Conservation (phyloP, 2,888 invertebrate species). For the Slavum lentiscoides region DNA sequence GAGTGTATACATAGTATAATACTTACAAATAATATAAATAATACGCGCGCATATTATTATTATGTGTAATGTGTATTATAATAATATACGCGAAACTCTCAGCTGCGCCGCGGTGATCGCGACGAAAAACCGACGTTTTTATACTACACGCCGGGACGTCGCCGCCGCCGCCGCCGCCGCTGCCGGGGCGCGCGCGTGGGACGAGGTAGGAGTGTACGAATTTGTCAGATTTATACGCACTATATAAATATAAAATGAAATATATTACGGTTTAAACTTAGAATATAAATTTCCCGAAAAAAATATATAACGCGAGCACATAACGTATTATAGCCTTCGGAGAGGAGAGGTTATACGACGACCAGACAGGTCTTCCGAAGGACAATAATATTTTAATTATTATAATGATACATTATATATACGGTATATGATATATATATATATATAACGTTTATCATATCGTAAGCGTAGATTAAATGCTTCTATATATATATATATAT, state of each 20-base stretch:
- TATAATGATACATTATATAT: background rate
- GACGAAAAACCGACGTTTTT: too few species aligned
- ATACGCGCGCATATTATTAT: too few species aligned
- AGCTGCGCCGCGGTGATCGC: too few species aligned
- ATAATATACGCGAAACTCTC: too few species aligned
- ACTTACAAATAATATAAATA: too few species aligned
- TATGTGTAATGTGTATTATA: too few species aligned
- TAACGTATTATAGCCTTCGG: constrained; percentile 21
- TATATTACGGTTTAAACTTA: background rate
- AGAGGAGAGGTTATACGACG: constrained; percentile 15
- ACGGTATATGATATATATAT: too few species aligned
- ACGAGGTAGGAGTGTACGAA: background rate
- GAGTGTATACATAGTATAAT: too few species aligned
- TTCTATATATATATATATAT: background rate
- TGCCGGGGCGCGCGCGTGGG: too few species aligned
- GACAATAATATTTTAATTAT: constrained; percentile 37
- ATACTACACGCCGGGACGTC: too few species aligned
- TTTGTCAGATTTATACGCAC: constrained; percentile 30
- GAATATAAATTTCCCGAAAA: background rate
- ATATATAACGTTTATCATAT: constrained; percentile 2
- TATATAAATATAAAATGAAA: background rate
- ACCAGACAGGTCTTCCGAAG: constrained; percentile 28
- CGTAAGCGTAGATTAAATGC: background rate
- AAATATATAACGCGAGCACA: background rate
- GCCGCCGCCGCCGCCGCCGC: too few species aligned